phyloP scores from a whole-genome alignment of 2,888 invertebrate species.

The Heteromurus nitidus region DNA sequence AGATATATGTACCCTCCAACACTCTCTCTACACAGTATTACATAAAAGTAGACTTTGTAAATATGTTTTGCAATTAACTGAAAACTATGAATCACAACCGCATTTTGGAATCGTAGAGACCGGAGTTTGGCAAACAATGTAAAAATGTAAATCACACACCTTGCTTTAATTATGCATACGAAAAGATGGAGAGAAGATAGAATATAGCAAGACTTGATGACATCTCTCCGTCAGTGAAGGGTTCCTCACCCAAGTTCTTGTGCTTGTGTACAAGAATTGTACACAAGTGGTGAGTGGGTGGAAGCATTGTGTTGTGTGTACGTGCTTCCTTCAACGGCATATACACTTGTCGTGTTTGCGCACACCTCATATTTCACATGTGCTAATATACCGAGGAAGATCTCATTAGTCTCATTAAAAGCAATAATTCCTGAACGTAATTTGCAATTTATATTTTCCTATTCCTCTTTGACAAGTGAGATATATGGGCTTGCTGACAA shows the following conservation, averaged over 20 bases:
- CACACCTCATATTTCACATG: constrained; percentile 5
- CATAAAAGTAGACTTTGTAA: neutral
- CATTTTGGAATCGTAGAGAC: too few species aligned
- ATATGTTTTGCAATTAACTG: neutral
- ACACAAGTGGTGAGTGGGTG: neutral
- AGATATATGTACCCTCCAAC: neutral
- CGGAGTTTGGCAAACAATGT: too few species aligned
- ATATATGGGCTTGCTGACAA: too few species aligned
- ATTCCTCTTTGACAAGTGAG: too few species aligned
- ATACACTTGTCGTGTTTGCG: neutral
- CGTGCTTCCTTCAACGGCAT: neutral
- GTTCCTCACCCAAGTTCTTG: neutral
- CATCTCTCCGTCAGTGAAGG: neutral
- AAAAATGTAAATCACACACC: too few species aligned
- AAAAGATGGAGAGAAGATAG: neutral
- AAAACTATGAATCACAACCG: neutral
- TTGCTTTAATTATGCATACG: neutral
- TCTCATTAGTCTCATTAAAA: constrained; percentile 12
- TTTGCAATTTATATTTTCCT: constrained; percentile 4
- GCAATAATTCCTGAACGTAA: neutral
- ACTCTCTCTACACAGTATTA: neutral
- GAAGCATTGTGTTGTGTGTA: constrained; percentile 3
- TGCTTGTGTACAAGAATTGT: neutral
- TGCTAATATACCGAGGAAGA: constrained; percentile 9
- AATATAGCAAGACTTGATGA: neutral